A percentile compares a stretch with the other conserved stretches of the same genome.
These are phyloP conservation scores for Drosophila oshimai DNA, from an alignment of 1,140 invertebrate genomes.

Conservation along the genomic window DNA sequence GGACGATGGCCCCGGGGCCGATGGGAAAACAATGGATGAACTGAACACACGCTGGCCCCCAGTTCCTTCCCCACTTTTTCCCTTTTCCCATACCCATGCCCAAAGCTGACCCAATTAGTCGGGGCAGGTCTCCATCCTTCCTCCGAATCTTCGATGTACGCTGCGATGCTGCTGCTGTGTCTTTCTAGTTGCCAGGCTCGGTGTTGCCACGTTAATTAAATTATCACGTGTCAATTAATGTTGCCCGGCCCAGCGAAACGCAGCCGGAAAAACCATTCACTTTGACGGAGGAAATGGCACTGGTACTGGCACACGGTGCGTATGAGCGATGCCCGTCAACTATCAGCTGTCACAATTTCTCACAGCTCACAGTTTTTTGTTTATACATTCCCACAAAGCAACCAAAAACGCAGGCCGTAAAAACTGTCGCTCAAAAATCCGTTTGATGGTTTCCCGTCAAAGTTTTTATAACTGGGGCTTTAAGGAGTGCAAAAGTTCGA, in stretches of 20 bases:
- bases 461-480: slow-evolving; percentile 15
- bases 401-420: slow-evolving; percentile 23
- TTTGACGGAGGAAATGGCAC: slow-evolving; percentile 28
- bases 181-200: slow-evolving; percentile 53
- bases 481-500: neutral
- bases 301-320: slow-evolving; percentile 41
- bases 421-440: slow-evolving; percentile 59
- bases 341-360: slow-evolving; percentile 57
- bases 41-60: slow-evolving; percentile 32
- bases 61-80: no score
- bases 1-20: slow-evolving; percentile 41
- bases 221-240: slow-evolving; percentile 80
- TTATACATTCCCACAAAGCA: slow-evolving; percentile 2
- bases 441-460: slow-evolving; percentile 55
- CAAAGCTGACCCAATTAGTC: slow-evolving; percentile 69
- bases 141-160: slow-evolving; percentile 42
- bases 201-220: slow-evolving; percentile 71
- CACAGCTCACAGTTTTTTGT: neutral
- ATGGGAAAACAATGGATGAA: slow-evolving; percentile 49
- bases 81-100: neutral
- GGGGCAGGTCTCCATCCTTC: slow-evolving; percentile 13
- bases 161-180: slow-evolving; percentile 19
- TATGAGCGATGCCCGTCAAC: slow-evolving; percentile 60
- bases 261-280: slow-evolving; percentile 41
- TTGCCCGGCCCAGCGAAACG: slow-evolving; percentile 39